Evolutionary conservation across 2,113 vertebrate species (phyloP).

Genomic region (Toxotes jaculatrix): DNA sequence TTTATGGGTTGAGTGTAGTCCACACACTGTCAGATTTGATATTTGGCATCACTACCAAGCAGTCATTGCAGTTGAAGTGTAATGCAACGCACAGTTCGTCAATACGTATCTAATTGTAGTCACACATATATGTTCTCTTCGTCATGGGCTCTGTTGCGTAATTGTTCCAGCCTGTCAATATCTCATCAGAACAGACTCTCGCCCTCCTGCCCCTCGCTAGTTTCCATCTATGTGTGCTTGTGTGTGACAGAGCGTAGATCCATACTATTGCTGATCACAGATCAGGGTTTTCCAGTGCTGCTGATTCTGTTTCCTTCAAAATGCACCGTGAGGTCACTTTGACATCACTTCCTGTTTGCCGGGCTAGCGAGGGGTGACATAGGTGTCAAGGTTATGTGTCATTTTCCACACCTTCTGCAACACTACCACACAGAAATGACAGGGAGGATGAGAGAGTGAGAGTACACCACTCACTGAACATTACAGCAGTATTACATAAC

Average conservation of each 20-base stretch:
- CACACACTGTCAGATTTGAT: not conserved
- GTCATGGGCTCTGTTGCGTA: constrained; percentile 33
- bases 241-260: constrained; percentile 31
- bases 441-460: too few relatives aligned
- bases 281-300: constrained; percentile 33
- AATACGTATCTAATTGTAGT: not conserved
- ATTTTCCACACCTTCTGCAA: not conserved
- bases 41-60: not conserved
- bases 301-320: constrained; percentile 16
- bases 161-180: constrained; percentile 49
- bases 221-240: constrained; percentile 52
- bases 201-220: constrained; percentile 4
- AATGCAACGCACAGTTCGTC: not conserved
- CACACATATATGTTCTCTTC: not conserved
- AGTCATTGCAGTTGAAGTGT: not conserved
- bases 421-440: not conserved
- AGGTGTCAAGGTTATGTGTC: constrained; percentile 5
- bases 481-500: constrained; percentile 19
- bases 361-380: not conserved
- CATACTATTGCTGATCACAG: constrained; percentile 21
- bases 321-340: constrained; percentile 16
- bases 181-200: constrained; percentile 29
- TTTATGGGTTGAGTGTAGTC: not conserved
- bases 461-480: not conserved
- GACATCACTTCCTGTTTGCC: constrained; percentile 42